These are phyloP conservation scores for Astyanax mexicanus DNA, from an alignment of 2,797 vertebrate species.

Conservation along the genomic window DNA sequence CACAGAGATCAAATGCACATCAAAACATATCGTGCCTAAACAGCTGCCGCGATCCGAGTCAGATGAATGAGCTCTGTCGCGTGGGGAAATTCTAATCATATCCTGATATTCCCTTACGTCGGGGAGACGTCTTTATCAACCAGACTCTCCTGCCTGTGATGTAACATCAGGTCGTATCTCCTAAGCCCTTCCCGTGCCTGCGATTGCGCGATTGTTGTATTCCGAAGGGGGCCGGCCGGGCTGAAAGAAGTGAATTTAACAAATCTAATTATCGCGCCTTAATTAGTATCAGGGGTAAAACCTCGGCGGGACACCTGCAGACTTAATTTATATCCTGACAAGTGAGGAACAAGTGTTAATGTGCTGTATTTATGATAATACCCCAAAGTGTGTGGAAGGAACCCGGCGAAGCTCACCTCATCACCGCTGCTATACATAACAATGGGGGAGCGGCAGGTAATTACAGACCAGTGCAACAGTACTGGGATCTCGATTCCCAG, in stretches of 20 bases:
- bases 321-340: constrained; percentile 99
- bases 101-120: constrained; percentile 71
- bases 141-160: constrained; percentile 70
- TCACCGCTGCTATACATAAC: constrained; percentile 66
- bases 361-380: constrained; percentile 99
- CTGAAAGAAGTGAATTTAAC: constrained; percentile 92
- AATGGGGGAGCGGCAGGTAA: constrained; percentile 77
- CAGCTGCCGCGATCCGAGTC: constrained; percentile 73
- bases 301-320: constrained; percentile 98
- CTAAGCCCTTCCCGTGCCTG: constrained; percentile 77
- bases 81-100: constrained; percentile 80
- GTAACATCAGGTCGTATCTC: constrained; percentile 70
- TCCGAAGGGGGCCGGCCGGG: constrained; percentile 74
- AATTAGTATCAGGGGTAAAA: constrained; percentile 99
- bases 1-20: constrained; percentile 77
- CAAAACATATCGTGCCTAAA: constrained; percentile 76
- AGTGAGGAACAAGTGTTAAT: constrained; percentile 99
- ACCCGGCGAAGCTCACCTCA: constrained; percentile 78
- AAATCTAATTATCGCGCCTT: constrained; percentile 99
- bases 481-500: constrained; percentile 64
- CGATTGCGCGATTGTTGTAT: constrained; percentile 80
- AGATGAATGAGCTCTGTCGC: constrained; percentile 81
- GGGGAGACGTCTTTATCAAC: constrained; percentile 71
- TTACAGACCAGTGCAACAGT: constrained; percentile 72
- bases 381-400: constrained; percentile 81